Evolutionary conservation across 1,140 invertebrate species (phyloP).

Genomic region (Rhagoletis pomonella): DNA sequence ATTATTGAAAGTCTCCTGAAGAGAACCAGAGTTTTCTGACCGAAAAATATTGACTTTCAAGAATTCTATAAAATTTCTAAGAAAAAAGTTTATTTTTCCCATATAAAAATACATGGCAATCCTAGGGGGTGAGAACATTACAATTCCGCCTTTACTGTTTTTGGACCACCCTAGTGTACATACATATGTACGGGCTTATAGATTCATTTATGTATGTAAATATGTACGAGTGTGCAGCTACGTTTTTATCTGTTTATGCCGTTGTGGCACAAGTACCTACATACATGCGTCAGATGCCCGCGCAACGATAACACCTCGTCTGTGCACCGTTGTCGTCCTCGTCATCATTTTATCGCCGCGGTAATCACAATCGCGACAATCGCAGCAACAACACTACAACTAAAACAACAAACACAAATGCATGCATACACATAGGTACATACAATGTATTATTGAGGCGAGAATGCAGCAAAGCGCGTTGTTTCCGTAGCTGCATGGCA

Average conservation of each 20-base stretch:
- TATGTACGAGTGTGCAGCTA: too few species aligned
- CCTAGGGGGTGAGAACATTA: too few species aligned
- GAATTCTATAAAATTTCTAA: too few species aligned
- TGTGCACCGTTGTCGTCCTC: not conserved
- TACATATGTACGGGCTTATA: too few species aligned
- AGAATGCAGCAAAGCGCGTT: not conserved
- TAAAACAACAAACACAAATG: not conserved
- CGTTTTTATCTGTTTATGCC: not conserved
- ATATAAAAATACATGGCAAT: too few species aligned
- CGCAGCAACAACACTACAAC: conserved; percentile 22
- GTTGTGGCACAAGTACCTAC: not conserved
- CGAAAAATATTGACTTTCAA: too few species aligned
- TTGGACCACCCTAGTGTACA: too few species aligned
- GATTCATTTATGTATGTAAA: too few species aligned
- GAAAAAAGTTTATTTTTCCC: too few species aligned
- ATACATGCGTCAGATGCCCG: conserved; percentile 37
- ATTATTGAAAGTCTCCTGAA: too few species aligned
- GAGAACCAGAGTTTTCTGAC: too few species aligned
- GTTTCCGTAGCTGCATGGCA: not conserved
- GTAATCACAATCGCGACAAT: conserved; percentile 39
- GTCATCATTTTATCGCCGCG: not conserved
- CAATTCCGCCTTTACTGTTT: too few species aligned
- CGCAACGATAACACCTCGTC: conserved; percentile 1
- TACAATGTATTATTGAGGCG: not conserved
- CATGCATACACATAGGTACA: not conserved